Percentiles rank a stretch among this genome's conserved stretches.
These are phyloP conservation scores for Megalonaias nervosa DNA, from an alignment of 1,140 invertebrate species.

Conservation along the genomic window DNA sequence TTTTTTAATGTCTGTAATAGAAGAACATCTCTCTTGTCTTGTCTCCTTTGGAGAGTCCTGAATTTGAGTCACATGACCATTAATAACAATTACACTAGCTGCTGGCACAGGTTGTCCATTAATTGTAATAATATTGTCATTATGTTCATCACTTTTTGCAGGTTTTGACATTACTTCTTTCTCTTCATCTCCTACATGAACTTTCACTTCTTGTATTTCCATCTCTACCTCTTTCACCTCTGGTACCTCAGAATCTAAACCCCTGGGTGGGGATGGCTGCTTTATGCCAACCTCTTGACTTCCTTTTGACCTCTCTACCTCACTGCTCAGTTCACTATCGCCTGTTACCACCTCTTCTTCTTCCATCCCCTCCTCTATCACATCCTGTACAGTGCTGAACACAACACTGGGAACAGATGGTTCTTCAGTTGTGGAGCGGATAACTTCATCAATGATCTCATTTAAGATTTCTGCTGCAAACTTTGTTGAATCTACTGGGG, in stretches of 20 bases:
- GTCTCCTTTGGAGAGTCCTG: constrained; percentile 23
- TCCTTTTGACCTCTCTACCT: not conserved
- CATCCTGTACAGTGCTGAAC: constrained; percentile 58
- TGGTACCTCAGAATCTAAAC: not conserved
- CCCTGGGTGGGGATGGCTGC: not conserved
- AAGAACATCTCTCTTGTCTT: not conserved
- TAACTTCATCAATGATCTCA: constrained; percentile 65
- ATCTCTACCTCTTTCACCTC: constrained; percentile 30
- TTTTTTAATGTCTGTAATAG: too few relatives aligned
- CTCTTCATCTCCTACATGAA: constrained; percentile 40
- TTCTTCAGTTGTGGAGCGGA: constrained; percentile 52
- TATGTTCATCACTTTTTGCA: constrained; percentile 26
- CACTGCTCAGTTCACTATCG: constrained; percentile 9
- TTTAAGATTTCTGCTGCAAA: constrained; percentile 51
- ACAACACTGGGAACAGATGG: constrained; percentile 67
- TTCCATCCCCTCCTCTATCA: constrained; percentile 41
- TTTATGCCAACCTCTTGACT: not conserved
- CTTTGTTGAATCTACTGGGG: too few relatives aligned
- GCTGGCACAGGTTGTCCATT: constrained; percentile 54
- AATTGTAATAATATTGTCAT: constrained; percentile 49
- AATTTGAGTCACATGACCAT: constrained; percentile 53
- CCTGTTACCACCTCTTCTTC: constrained; percentile 35
- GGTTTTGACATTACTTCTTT: constrained; percentile 33
- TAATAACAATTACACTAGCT: constrained; percentile 51
- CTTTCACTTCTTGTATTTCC: constrained; percentile 56